Percentiles rank a stretch among this genome's conserved stretches.
Evolutionary conservation across 2,113 vertebrate genomes (phyloP).

Genomic region (Thalassoma bifasciatum): DNA sequence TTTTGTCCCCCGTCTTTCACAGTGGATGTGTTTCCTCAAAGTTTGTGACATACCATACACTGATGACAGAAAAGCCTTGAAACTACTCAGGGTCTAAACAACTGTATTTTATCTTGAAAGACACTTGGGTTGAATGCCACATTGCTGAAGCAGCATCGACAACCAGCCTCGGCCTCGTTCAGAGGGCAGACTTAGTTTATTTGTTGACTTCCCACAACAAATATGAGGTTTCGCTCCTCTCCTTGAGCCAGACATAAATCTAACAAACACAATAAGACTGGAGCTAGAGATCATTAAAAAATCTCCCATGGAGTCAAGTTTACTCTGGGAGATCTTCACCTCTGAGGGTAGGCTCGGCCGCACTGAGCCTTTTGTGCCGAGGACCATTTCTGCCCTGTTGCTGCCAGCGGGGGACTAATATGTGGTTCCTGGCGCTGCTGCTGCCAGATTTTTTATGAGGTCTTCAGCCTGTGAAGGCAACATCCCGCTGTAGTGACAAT

Average conservation of each 20-base stretch:
- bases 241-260: constrained; percentile 56
- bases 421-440: constrained; percentile 51
- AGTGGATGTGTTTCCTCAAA: no score
- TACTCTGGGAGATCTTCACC: constrained; percentile 41
- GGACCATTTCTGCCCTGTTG: constrained; percentile 41
- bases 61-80: not conserved
- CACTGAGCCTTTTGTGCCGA: constrained; percentile 13
- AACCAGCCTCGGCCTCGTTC: constrained; percentile 49
- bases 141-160: constrained; percentile 32
- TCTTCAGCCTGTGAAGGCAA: constrained; percentile 50
- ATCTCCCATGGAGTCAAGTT: constrained; percentile 25
- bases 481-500: constrained; percentile 58
- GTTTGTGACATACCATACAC: no score
- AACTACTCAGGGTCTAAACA: not conserved
- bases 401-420: constrained; percentile 57
- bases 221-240: constrained; percentile 36
- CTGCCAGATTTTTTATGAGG: constrained; percentile 63
- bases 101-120: constrained; percentile 36
- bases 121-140: constrained; percentile 18
- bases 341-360: constrained; percentile 27
- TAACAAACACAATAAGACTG: constrained; percentile 47
- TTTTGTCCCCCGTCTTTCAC: no score
- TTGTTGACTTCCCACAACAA: constrained; percentile 47
- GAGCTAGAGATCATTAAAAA: constrained; percentile 43
- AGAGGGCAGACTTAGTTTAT: constrained; percentile 59